These are phyloP conservation scores for Periophthalmodon schlosseri DNA, from an alignment of 2,113 vertebrate genomes.

Conservation along the genomic window DNA sequence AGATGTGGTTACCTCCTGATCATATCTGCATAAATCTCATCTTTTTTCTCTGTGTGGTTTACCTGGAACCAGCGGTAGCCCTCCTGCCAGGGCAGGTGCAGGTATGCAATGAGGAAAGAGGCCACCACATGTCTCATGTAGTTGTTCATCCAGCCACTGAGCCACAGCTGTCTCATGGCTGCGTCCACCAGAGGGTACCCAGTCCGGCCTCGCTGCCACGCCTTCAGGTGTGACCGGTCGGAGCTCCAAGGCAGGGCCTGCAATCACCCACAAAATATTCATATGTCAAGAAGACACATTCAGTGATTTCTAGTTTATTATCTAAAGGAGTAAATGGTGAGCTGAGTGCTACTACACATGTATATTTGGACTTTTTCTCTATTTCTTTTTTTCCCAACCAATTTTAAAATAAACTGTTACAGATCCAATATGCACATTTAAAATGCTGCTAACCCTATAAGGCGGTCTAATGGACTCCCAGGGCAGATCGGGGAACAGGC, in stretches of 20 bases:
- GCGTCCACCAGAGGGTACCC: constrained; percentile 76
- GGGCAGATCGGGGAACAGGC: constrained; percentile 74
- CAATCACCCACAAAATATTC: not conserved
- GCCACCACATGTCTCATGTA: constrained; percentile 76
- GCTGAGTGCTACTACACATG: too few species aligned
- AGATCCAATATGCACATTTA: too few species aligned
- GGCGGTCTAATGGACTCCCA: constrained; percentile 75
- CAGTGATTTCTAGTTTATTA: too few species aligned
- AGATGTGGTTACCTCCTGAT: too few species aligned
- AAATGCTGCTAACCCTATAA: constrained; percentile 61
- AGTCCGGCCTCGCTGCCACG: constrained; percentile 73
- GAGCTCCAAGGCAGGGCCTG: constrained; percentile 70
- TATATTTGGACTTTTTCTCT: too few species aligned
- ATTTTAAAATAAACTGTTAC: too few species aligned
- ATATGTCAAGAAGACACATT: not conserved
- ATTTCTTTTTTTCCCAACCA: too few species aligned
- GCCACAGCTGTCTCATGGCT: constrained; percentile 78
- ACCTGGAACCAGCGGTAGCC: constrained; percentile 78
- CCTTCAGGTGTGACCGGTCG: constrained; percentile 62
- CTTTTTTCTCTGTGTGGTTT: not conserved
- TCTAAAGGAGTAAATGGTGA: too few species aligned
- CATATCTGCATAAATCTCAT: not conserved
- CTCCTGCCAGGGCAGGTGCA: constrained; percentile 75
- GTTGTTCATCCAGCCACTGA: constrained; percentile 78
- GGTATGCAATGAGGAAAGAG: constrained; percentile 76